Base-by-base conservation (phyloP, 2,113 vertebrate species). In the Anarhynchus alexandrinus region DNA sequence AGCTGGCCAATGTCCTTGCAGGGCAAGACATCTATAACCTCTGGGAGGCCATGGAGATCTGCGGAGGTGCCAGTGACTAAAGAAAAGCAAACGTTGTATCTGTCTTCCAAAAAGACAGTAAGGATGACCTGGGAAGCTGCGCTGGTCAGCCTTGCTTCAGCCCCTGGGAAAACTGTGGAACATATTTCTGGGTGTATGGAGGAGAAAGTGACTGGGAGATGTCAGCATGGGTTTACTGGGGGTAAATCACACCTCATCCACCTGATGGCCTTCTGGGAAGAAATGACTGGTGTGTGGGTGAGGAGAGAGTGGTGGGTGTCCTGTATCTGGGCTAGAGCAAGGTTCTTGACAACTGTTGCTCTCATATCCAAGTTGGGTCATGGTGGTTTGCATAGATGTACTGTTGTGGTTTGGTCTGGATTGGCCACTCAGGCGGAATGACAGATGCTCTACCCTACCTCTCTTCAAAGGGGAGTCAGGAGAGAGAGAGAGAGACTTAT, bases 31-130 rank as follows among this genome's bases (percentile, higher is more conserved):
- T 71, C 23, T 45, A 5, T 36, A 47, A 80, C 12, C 11, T 78
- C 36, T 43, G 36, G 18, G 38, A 42, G 7, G 7, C 19, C 30
- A 36, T 14, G 3, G 15, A 65, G 43, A 38, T 70, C 19, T 3
- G 6, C 11, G 12, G 14, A 55, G 4, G 16, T 22, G 34, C 7
- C 19, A 1, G 3, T 25, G 61, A 18, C 17, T 2, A 5, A 29
- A 71, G 12, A 19, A 58, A 82, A 29, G 7, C 4, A 26, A 38
- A 20, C 10, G 15, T 23, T n/a, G 10, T 26, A 27, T 6, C 10
- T 0, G 0, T 12, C 2, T 55, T 16, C 42, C 78, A 49, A 15
- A 42, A 54, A 21, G 9, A 6, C 6, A 20, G 17, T 64, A 42
- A 42, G 38, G 38, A 10, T 42, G 26, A 42, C 29, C 38, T 64